phyloP scores from a whole-genome alignment of 2,113 vertebrate species.

The Motacilla alba region DNA sequence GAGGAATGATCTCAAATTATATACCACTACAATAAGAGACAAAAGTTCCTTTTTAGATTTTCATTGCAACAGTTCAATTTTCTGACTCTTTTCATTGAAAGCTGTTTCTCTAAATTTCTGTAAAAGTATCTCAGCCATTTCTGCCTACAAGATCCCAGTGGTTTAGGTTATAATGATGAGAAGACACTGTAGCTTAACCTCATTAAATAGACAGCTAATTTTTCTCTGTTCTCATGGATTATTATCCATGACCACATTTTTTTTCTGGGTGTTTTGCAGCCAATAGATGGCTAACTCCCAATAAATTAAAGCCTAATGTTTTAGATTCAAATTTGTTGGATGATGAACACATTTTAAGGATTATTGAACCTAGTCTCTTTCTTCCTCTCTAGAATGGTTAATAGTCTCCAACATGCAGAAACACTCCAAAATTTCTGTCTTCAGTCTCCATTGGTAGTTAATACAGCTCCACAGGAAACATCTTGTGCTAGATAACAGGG shows the following conservation, averaged over 20 bases:
- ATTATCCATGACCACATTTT: neutral
- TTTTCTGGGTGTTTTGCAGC: neutral
- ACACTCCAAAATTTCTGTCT: neutral
- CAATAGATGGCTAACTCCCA: neutral
- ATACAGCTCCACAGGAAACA: neutral
- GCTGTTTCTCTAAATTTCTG: neutral
- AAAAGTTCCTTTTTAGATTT: neutral
- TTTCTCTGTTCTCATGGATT: neutral
- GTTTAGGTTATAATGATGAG: neutral
- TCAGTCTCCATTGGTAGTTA: neutral
- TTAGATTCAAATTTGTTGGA: neutral
- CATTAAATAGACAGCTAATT: neutral
- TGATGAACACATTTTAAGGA: neutral
- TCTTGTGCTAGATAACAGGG: neutral
- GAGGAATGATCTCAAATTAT: neutral
- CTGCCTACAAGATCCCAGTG: neutral
- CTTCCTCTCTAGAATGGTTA: neutral
- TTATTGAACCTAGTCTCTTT: neutral
- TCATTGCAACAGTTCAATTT: neutral
- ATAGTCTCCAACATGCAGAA: neutral
- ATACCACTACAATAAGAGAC: neutral
- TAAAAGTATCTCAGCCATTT: neutral
- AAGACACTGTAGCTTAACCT: neutral
- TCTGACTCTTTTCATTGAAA: neutral
- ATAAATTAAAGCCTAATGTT: neutral